These are phyloP conservation scores for Phrynosoma blainvillii DNA, from an alignment of 2,113 vertebrate species.

Conservation along the genomic window DNA sequence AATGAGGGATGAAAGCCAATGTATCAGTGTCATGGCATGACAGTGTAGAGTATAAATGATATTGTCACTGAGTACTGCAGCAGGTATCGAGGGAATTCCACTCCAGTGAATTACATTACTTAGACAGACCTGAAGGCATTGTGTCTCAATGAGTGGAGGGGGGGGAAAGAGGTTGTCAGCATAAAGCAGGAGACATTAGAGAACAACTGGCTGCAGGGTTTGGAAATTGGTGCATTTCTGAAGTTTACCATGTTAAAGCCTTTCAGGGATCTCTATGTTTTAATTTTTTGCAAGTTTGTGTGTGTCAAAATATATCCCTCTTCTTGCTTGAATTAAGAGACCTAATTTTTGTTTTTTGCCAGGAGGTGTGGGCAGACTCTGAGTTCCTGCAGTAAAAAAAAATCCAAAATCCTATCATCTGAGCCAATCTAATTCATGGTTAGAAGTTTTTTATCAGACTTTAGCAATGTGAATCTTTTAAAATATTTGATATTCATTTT, in stretches of 20 bases:
- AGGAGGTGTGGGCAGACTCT: background rate
- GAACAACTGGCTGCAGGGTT: slow-evolving; percentile 71
- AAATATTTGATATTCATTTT: background rate
- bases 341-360: background rate
- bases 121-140: slow-evolving; percentile 84
- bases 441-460: background rate
- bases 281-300: slow-evolving; percentile 32
- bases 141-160: slow-evolving; percentile 75
- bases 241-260: slow-evolving; percentile 61
- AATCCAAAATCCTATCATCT: background rate
- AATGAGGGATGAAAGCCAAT: slow-evolving; percentile 77
- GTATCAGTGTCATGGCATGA: slow-evolving; percentile 78
- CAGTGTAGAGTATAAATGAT: slow-evolving; percentile 82
- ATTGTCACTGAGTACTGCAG: slow-evolving; percentile 81
- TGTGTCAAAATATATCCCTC: background rate
- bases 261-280: slow-evolving; percentile 30
- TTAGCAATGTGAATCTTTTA: background rate
- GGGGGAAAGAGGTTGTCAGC: slow-evolving; percentile 74
- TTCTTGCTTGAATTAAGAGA: background rate
- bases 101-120: slow-evolving; percentile 85
- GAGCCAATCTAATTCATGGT: background rate
- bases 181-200: slow-evolving; percentile 68
- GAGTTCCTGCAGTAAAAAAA: background rate
- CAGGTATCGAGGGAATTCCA: slow-evolving; percentile 80
- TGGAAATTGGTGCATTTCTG: slow-evolving; percentile 56